Conservation (phyloP, 2,113 vertebrate genomes). For the Eubucco bourcierii region DNA sequence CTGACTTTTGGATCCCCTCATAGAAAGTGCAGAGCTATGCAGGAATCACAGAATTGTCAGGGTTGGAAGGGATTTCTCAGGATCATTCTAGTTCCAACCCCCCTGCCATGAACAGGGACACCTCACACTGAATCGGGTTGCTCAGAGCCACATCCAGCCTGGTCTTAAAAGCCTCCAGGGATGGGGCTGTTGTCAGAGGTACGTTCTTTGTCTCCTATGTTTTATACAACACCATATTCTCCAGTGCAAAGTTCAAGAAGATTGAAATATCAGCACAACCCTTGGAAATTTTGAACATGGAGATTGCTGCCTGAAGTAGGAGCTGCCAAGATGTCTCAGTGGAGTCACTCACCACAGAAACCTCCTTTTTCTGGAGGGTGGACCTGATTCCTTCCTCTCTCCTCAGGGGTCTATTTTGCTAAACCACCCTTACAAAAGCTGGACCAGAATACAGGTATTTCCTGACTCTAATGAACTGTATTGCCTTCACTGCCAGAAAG, state of each 20-base stretch:
- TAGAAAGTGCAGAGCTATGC: not conserved
- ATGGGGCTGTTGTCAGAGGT: too few relatives aligned
- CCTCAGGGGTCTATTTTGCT: not conserved
- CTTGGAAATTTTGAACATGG: not conserved
- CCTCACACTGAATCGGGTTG: too few relatives aligned
- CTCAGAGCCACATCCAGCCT: too few relatives aligned
- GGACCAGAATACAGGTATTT: not conserved
- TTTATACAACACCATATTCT: not conserved
- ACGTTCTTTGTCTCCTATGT: too few relatives aligned
- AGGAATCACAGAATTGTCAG: not conserved
- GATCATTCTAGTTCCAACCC: too few relatives aligned
- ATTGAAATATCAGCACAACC: not conserved
- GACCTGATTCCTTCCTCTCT: not conserved
- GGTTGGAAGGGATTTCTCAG: too few relatives aligned
- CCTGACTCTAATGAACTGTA: not conserved
- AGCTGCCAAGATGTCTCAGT: not conserved
- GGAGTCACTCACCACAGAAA: not conserved
- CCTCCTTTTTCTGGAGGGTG: not conserved
- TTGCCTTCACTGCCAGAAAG: not conserved
- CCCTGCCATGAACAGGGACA: too few relatives aligned
- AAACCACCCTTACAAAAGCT: not conserved
- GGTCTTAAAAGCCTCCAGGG: too few relatives aligned
- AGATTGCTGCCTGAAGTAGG: not conserved
- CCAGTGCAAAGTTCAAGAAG: not conserved
- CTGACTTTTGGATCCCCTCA: accelerated